Evolutionary conservation across 2,888 invertebrate species (phyloP), one percentile per base, ranked within the genome.

Genomic region (Chironomus riparius): DNA sequence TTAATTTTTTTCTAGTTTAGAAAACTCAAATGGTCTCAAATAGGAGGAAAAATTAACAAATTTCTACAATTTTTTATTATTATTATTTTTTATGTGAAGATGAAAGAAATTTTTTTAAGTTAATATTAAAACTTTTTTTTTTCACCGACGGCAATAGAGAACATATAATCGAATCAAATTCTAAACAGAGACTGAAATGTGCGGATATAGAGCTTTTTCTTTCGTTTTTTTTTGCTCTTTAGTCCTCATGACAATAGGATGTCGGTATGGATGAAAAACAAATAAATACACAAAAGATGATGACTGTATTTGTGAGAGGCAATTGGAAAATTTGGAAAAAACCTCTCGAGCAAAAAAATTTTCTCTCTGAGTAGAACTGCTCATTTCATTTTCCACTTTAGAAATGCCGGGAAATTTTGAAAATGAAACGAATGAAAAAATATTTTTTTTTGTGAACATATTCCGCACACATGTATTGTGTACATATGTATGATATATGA

Each of bases 111-210:
- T 24, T 10, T 21, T 62, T 65, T 13, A 13, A 65, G 21, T 24
- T 65, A 65, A 65, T 21, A 65, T 10, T 4, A 65, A 65, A 65
- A 65, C 24, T 62, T 24, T 62, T 50, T 21, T 22, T 13, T 65
- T 65, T 65, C 21, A 65, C 24, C 24, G 65, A 65, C 65, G 65
- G 24, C 65, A 24, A 65, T 65, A 21, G 65, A 24, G 65, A 74
- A 74, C 74, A 74, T 74, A 74, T 74, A 74, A 74, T 74, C 74
- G 74, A 74, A 74, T 74, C 74, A 74, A 74, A 68, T 74, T 38
- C 74, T 74, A 68, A 74, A 74, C 74, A 68, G 74, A 74, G 74
- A 74, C 74, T 74, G 68, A 65, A 47, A 47, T 13, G 74, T 24
- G 65, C 21, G 65, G 13, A 56, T 56, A 61, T 47, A 47, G 61